These are phyloP conservation scores for Colius striatus DNA, from an alignment of 2,113 vertebrate genomes.

Conservation along the genomic window DNA sequence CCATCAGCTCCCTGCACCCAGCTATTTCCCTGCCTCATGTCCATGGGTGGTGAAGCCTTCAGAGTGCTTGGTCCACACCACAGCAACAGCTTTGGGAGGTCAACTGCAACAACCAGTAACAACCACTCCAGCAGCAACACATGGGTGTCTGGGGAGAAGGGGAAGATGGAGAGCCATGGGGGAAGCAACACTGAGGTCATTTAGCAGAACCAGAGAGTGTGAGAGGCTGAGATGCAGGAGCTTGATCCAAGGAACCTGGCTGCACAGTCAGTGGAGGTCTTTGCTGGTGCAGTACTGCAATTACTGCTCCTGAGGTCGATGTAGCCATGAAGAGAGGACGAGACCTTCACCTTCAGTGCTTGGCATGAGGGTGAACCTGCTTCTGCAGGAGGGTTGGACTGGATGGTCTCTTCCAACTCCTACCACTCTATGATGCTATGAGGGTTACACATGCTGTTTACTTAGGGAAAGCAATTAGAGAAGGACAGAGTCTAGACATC, in stretches of 20 bases:
- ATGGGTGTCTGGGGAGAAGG: not conserved
- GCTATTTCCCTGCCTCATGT: not conserved
- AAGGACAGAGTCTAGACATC: not conserved
- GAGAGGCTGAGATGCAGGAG: not conserved
- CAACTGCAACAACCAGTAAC: accelerated
- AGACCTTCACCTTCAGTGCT: not conserved
- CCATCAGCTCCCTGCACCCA: not conserved
- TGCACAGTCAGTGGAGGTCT: not conserved
- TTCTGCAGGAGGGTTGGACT: too few species aligned
- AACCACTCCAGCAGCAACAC: not conserved
- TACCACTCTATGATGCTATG: too few species aligned
- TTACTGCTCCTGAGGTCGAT: not conserved
- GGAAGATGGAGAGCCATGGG: accelerated
- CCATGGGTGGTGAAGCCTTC: not conserved
- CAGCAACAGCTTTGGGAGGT: accelerated
- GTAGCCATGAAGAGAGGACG: accelerated
- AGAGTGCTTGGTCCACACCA: too few species aligned
- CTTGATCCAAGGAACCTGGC: not conserved
- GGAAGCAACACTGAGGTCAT: not conserved
- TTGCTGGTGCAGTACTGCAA: not conserved
- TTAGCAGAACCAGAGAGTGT: not conserved
- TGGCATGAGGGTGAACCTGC: not conserved
- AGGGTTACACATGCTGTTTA: not conserved
- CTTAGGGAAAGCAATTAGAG: not conserved
- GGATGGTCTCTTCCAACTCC: too few species aligned